Evolutionary conservation across 2,797 vertebrate species (phyloP).

Genomic region (Sebastes elongatus): DNA sequence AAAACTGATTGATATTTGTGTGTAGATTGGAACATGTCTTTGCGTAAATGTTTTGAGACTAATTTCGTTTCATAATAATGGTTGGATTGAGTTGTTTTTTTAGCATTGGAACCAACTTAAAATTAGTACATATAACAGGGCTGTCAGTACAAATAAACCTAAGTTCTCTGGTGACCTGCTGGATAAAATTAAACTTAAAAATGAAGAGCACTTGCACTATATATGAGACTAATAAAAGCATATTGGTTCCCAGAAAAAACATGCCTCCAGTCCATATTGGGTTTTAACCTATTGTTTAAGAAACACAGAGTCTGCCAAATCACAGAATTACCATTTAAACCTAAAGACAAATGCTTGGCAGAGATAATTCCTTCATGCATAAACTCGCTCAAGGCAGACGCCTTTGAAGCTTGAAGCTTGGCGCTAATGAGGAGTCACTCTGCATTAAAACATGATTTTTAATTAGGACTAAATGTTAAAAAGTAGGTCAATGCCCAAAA

Average conservation of each 20-base stretch:
- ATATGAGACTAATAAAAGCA: background rate
- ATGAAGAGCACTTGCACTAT: background rate
- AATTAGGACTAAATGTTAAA: conserved; percentile 48
- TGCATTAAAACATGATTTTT: conserved; percentile 25
- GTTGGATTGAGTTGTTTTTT: background rate
- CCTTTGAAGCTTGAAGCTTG: conserved; percentile 50
- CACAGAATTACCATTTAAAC: conserved; percentile 21
- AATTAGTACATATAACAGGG: background rate
- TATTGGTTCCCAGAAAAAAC: background rate
- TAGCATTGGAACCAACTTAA: background rate
- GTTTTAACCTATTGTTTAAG: conserved; percentile 1
- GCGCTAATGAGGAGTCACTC: conserved; percentile 49
- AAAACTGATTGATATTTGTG: too few relatives aligned
- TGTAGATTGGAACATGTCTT: too few relatives aligned
- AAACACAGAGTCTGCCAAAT: conserved; percentile 21
- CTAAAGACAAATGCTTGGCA: background rate
- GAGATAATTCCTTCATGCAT: conserved; percentile 27
- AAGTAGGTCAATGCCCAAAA: conserved; percentile 49
- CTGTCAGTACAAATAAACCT: background rate
- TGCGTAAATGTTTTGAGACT: too few relatives aligned
- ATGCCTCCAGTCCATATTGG: background rate
- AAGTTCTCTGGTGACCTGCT: background rate
- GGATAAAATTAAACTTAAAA: background rate
- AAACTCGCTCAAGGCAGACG: conserved; percentile 19
- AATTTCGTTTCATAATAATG: too few relatives aligned